Percentiles rank a stretch among this genome's conserved stretches.
phyloP scores from a whole-genome alignment of 2,113 vertebrate species.

The Petrocephalus microphthalmus region DNA sequence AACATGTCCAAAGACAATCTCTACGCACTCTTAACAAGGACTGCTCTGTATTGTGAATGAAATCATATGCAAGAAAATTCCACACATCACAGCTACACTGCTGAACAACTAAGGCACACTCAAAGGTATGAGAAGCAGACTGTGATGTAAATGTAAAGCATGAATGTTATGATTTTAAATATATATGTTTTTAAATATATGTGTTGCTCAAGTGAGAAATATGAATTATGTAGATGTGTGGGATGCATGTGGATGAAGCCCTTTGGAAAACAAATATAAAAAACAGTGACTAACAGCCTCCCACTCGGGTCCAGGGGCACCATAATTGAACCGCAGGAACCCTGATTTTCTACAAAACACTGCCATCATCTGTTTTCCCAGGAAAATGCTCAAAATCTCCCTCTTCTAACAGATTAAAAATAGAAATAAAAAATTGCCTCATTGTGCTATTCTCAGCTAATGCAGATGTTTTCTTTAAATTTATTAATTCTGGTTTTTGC shows the following conservation, averaged over 20 bases:
- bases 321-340: not conserved
- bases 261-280: not conserved
- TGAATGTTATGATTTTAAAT: not conserved
- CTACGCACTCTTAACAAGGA: not conserved
- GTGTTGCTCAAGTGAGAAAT: not conserved
- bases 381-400: not conserved
- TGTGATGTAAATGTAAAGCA: not conserved
- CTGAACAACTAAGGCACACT: not conserved
- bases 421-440: not conserved
- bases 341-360: slow-evolving; percentile 20
- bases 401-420: not conserved
- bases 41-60: not conserved
- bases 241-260: not conserved
- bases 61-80: not conserved
- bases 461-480: not conserved
- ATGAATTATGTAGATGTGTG: not conserved
- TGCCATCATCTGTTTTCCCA: slow-evolving; percentile 17
- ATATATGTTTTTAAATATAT: not conserved
- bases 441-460: not conserved
- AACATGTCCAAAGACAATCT: not conserved
- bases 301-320: not conserved
- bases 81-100: not conserved
- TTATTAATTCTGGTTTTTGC: not conserved
- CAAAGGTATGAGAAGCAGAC: not conserved
- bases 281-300: not conserved